Base-by-base conservation (phyloP, 2,888 invertebrate genomes). In the Eumacrocentrus americanus region DNA sequence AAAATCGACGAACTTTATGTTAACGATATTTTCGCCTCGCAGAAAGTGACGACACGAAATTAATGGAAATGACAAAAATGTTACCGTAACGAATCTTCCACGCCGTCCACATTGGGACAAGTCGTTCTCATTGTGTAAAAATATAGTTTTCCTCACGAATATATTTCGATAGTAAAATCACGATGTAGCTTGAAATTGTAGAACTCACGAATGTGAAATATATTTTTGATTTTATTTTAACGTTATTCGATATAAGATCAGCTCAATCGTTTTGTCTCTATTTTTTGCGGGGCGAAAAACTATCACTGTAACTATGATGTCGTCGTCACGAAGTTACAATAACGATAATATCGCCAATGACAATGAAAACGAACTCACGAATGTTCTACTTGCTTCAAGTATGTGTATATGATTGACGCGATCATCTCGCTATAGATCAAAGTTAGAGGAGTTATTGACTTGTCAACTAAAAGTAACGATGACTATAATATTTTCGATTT, bases 401-500 rank as follows among this genome's bases (percentile, higher is more conserved):
- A 48, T 22, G 23, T 46, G 16, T 22, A 60, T 50, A 50, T 60
- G 57, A 34, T 57, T 3, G 57, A 48, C 11, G 52, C 56, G 46
- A 53, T 56, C 12, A 18, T 47, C 29, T 9, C 9, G 29, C 9
- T 59, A 61, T 46, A 61, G 35, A 53, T 51, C 16, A 44, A 34
- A 51, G 40, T 37, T 52, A 38, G 23, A 61, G 53, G 61, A 67
- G 57, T 64, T 65, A 59, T 58, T 60, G 46, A 68, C 62, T 67
- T 68, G 60, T 62, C 64, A 63, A 55, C n/a, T 46, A 60, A 54
- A 58, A 61, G 62, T 64, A 67, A 69, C 70, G 67, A 69, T 65
- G 65, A 70, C 67, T 76, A 72, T 69, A 72, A 70, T 79, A 77
- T 72, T 76, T 77, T 78, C 71, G 66, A 70, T 70, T 69, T 73